Evolutionary conservation across 2,113 vertebrate species (phyloP), one percentile per base, ranked within the genome.

Genomic region (Paedocypris sp.): DNA sequence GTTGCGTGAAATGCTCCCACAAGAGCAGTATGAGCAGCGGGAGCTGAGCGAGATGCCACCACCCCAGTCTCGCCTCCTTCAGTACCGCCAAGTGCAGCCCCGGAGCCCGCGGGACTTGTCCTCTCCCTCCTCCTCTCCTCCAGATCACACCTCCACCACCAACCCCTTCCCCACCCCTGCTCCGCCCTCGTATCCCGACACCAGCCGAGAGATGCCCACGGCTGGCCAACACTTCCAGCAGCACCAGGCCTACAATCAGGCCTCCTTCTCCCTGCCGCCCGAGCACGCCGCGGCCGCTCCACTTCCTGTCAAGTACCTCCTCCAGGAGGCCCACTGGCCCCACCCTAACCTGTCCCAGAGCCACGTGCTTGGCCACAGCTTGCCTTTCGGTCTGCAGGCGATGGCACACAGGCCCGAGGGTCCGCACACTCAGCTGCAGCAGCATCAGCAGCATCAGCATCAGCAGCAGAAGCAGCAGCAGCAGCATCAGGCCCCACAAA

Each of bases 41-140:
- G 95, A 97, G 56, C 73, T 80, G 3, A 52, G 84, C 4, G 95
- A 97, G 53, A 92, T 98, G 91, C 94, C 95, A 23, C 94, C 95
- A 20, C 93, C 92, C 15, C 94, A 98, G 61, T 98, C 95, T 10
- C 92, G 95, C 60, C 91, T 98, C 74, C 84, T 98, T 74, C 95
- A 97, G 67, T 98, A 97, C 72, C 88, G 94, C 75, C 95, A 98
- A 79, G 84, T 90, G 11, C 90, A 90, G 79, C 80, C 88, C 83
- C 80, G 86, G 82, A 81, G 82, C 88, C 91, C 85, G 69, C 88
- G 85, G 26, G 84, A 90, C 82, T 82, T 85, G 74, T 80, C 85
- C 69, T 62, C 89, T 74, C 78, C 86, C 22, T 69, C 70, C 15
- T 57, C 57, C 38, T 36, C 66, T 2, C 15, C 7, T 15, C 2